A percentile compares a stretch with the other conserved stretches of the same genome.
These are phyloP conservation scores for Drosophila murphyi DNA, from an alignment of 1,140 invertebrate genomes.

Conservation along the genomic window DNA sequence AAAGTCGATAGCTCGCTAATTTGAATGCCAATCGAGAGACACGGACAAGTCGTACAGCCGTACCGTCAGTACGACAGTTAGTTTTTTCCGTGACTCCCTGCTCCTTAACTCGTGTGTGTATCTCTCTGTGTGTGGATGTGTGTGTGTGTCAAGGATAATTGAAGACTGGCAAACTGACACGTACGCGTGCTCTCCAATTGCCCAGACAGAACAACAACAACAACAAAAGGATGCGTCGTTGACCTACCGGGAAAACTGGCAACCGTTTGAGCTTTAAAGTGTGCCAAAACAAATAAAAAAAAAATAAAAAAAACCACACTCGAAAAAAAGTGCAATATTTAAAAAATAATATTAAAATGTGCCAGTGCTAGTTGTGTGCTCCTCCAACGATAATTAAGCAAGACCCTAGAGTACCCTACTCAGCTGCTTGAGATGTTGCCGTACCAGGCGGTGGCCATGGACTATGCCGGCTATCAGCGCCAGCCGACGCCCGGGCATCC, in stretches of 20 bases:
- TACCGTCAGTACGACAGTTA: slow-evolving; percentile 19
- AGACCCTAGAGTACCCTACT: neutral
- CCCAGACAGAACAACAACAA: slow-evolving; percentile 32
- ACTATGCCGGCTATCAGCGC: slow-evolving; percentile 93
- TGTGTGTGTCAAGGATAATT: slow-evolving; percentile 65
- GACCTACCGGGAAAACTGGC: slow-evolving; percentile 43
- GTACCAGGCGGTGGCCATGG: slow-evolving; percentile 94
- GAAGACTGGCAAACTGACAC: slow-evolving; percentile 65
- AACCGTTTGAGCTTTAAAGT: slow-evolving; percentile 20
- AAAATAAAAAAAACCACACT: slow-evolving; percentile 15
- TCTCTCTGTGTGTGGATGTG: slow-evolving; percentile 37
- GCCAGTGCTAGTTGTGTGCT: slow-evolving; percentile 42
- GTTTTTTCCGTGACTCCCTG: slow-evolving; percentile 44
- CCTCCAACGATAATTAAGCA: slow-evolving; percentile 3
- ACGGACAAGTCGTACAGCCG: slow-evolving; percentile 18
- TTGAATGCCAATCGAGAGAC: slow-evolving; percentile 75
- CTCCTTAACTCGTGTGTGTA: neutral
- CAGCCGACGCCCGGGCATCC: slow-evolving; percentile 88
- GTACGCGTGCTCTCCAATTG: slow-evolving; percentile 62
- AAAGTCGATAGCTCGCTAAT: slow-evolving; percentile 59
- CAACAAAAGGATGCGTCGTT: slow-evolving; percentile 65
- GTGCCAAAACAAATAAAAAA: slow-evolving; percentile 39
- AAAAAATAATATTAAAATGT: slow-evolving; percentile 40
- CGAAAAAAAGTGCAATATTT: slow-evolving; percentile 56
- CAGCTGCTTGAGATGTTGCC: slow-evolving; percentile 88